phyloP scores from a whole-genome alignment of 1,140 invertebrate genomes.

The Eriosoma lanigerum region DNA sequence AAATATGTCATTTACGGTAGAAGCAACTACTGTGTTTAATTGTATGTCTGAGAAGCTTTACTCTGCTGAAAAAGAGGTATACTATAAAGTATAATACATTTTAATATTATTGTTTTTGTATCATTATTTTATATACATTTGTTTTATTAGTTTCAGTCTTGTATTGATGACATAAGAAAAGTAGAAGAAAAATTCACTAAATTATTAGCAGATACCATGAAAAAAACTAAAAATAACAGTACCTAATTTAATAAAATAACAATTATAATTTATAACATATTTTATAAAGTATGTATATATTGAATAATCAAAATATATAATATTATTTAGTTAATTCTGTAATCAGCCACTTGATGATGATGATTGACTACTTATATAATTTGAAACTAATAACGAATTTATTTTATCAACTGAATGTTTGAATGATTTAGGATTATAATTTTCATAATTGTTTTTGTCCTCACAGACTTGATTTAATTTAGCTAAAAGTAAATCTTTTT shows the following conservation, averaged over 20 bases:
- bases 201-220: not conserved
- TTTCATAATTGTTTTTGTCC: conserved; percentile 3
- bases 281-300: not conserved
- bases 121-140: not conserved
- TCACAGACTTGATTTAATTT: conserved; percentile 31
- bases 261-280: not conserved
- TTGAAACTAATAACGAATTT: not conserved
- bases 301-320: not conserved
- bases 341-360: not conserved
- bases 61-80: conserved; percentile 6
- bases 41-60: conserved; percentile 38
- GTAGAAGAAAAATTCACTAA: not conserved
- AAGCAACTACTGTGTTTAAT: conserved; percentile 17
- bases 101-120: not conserved
- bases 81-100: not conserved
- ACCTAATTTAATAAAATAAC: not conserved
- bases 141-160: not conserved
- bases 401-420: not conserved
- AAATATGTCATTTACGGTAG: conserved; percentile 18
- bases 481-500: conserved; percentile 31
- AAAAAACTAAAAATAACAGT: not conserved
- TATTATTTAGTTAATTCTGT: not conserved
- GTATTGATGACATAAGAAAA: conserved; percentile 9
- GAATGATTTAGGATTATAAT: not conserved
- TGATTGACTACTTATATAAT: not conserved